These are phyloP conservation scores for Drosophila lacteicornis DNA, from an alignment of 1,140 invertebrate species.

Conservation along the genomic window DNA sequence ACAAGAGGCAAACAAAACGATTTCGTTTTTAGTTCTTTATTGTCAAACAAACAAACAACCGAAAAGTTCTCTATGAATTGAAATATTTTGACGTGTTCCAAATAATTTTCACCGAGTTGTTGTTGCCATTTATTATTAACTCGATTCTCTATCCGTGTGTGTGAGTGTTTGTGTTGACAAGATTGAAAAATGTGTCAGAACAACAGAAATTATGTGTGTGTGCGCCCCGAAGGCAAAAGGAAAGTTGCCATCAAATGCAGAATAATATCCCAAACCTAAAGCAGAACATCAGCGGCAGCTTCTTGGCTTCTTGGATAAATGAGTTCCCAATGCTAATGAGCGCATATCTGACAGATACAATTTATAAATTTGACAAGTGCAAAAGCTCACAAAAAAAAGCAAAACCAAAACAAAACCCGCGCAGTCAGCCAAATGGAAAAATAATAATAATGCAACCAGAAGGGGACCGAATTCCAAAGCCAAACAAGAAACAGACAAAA, in stretches of 20 bases:
- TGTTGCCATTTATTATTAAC: slow-evolving; percentile 75
- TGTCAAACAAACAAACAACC: slow-evolving; percentile 58
- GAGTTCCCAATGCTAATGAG: slow-evolving; percentile 75
- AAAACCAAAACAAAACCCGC: slow-evolving; percentile 31
- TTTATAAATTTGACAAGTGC: slow-evolving; percentile 77
- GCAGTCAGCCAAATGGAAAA: slow-evolving; percentile 63
- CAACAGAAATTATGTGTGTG: slow-evolving; percentile 40
- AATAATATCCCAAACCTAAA: slow-evolving; percentile 16
- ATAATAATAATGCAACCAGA: slow-evolving; percentile 30
- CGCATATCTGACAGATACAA: slow-evolving; percentile 80
- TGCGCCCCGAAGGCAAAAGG: slow-evolving; percentile 20
- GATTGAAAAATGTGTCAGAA: slow-evolving; percentile 70
- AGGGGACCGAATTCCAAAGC: slow-evolving; percentile 31
- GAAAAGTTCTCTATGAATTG: slow-evolving; percentile 63
- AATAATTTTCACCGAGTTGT: slow-evolving; percentile 50
- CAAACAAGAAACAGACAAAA: slow-evolving; percentile 37
- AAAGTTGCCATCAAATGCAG: slow-evolving; percentile 50
- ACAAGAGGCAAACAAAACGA: slow-evolving; percentile 33
- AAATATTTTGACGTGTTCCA: slow-evolving; percentile 82
- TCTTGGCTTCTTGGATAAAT: slow-evolving; percentile 56
- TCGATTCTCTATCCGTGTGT: slow-evolving; percentile 27
- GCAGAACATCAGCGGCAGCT: slow-evolving; percentile 10
- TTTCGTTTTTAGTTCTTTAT: slow-evolving; percentile 80
- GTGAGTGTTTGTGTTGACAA: slow-evolving; percentile 52
- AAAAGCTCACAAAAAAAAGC: slow-evolving; percentile 40